These are phyloP conservation scores for Atta cephalotes DNA, from an alignment of 1,140 invertebrate species.

Conservation along the genomic window DNA sequence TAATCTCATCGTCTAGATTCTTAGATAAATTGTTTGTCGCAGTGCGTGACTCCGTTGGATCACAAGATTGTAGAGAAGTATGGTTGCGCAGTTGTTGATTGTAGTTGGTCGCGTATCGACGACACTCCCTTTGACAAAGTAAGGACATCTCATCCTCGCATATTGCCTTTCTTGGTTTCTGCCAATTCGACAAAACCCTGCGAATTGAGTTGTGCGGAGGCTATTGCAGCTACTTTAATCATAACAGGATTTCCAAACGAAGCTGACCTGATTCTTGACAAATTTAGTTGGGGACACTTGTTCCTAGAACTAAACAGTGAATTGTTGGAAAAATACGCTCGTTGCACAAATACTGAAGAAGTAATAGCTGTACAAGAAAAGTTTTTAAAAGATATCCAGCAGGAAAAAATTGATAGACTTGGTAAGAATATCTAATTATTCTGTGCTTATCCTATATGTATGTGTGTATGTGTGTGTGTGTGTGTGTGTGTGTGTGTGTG, in stretches of 20 bases:
- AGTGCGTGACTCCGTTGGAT: conserved; percentile 92
- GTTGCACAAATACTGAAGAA: conserved; percentile 92
- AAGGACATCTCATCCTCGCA: conserved; percentile 93
- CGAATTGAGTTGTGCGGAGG: conserved; percentile 99
- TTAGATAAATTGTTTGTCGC: conserved; percentile 26
- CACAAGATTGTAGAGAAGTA: conserved; percentile 92
- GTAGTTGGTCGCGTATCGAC: conserved; percentile 98
- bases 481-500: no score
- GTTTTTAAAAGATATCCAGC: conserved; percentile 89
- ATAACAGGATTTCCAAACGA: conserved; percentile 94
- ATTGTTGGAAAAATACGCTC: conserved; percentile 92
- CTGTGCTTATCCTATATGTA: background rate
- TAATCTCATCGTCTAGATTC: background rate
- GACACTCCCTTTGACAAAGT: conserved; percentile 96
- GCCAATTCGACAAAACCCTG: conserved; percentile 99
- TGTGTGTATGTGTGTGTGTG: background rate
- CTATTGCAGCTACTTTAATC: conserved; percentile 96
- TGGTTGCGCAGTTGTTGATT: conserved; percentile 98
- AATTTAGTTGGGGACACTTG: conserved; percentile 97
- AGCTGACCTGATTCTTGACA: conserved; percentile 93
- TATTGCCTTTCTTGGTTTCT: conserved; percentile 98
- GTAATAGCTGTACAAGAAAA: conserved; percentile 93
- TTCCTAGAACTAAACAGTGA: conserved; percentile 95
- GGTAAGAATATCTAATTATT: conserved; percentile 75
- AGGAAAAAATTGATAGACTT: conserved; percentile 86